Percentiles rank a stretch among this genome's conserved stretches.
Conservation (phyloP, 2,113 vertebrate genomes). For the Gallinago undulata region DNA sequence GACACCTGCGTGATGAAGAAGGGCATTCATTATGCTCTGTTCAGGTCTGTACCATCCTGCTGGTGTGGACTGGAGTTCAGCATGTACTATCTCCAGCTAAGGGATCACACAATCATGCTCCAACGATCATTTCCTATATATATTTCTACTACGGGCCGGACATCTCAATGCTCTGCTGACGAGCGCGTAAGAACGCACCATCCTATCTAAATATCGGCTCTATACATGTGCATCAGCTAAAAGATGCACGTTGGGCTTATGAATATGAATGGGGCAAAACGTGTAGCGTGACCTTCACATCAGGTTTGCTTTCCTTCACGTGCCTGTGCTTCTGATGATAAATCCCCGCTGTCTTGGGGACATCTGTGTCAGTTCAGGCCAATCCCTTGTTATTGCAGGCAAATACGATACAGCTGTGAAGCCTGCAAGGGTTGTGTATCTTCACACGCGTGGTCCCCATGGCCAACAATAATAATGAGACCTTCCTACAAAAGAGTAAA, state of each 20-base stretch:
- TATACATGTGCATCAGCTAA: background rate
- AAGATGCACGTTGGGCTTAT: background rate
- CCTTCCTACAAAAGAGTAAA: background rate
- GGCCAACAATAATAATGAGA: background rate
- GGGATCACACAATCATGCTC: background rate
- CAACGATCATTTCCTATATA: background rate
- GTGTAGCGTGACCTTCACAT: rapidly evolving
- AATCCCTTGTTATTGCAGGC: background rate
- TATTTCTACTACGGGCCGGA: background rate
- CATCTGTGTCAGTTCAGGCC: background rate
- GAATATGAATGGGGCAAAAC: background rate
- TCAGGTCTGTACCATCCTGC: conserved; percentile 28
- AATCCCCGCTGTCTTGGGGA: background rate
- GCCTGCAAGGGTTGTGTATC: background rate
- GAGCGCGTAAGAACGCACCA: background rate
- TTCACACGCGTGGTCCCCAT: background rate
- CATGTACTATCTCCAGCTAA: background rate
- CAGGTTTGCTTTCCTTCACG: background rate
- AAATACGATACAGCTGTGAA: background rate
- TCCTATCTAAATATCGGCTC: background rate
- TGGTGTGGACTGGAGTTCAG: background rate
- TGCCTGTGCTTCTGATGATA: background rate
- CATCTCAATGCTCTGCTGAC: background rate
- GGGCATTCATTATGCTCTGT: conserved; percentile 33
- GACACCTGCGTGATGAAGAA: conserved; percentile 43